Evolutionary conservation across 1,140 invertebrate genomes (phyloP).

Genomic region (Nasonia longicornis): DNA sequence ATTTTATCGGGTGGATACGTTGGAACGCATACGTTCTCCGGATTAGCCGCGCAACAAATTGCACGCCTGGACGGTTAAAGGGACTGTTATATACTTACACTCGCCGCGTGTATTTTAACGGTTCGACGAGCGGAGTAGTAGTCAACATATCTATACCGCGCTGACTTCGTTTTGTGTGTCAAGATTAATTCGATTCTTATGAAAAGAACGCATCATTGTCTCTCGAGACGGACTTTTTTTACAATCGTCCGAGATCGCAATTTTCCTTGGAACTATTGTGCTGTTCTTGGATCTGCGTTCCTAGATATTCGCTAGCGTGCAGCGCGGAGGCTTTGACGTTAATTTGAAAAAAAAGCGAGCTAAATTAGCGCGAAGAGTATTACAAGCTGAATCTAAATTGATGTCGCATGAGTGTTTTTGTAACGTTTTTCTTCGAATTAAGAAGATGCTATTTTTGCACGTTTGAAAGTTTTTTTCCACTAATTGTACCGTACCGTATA

Average conservation of each 20-base stretch:
- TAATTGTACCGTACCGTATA: too few relatives aligned
- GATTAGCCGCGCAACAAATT: too few relatives aligned
- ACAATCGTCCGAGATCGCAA: background rate
- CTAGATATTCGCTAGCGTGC: background rate
- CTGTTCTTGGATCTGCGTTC: background rate
- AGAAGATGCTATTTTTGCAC: background rate
- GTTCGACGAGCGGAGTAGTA: background rate
- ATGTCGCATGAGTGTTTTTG: background rate
- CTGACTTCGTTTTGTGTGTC: background rate
- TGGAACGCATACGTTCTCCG: too few relatives aligned
- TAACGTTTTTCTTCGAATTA: background rate
- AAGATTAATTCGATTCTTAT: background rate
- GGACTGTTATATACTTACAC: too few relatives aligned
- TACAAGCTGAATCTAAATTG: background rate
- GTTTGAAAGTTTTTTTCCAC: too few relatives aligned
- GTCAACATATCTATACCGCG: background rate
- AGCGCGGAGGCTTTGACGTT: background rate
- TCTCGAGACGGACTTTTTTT: background rate
- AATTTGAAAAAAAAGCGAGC: conserved; percentile 26
- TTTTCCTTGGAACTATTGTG: conserved; percentile 21
- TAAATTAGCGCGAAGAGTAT: background rate
- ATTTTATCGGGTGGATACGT: too few relatives aligned
- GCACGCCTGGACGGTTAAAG: too few relatives aligned
- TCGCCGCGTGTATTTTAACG: too few relatives aligned
- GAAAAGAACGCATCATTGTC: background rate